These are phyloP conservation scores for Rambutsinella grinnellia DNA, from an alignment of 2,888 invertebrate species.

Conservation along the genomic window DNA sequence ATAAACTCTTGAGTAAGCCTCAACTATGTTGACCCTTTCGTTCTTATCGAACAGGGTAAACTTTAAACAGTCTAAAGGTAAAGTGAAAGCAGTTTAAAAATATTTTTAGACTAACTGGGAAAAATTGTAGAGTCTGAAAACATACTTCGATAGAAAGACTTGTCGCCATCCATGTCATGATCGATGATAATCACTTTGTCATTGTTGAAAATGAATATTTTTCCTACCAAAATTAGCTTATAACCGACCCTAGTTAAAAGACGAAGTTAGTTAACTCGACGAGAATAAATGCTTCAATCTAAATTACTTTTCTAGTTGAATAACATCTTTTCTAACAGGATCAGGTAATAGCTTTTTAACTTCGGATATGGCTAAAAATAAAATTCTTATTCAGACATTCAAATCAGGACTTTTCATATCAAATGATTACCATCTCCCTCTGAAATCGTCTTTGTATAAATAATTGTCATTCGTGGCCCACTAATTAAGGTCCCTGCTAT, in stretches of 20 bases:
- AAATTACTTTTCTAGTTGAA: conserved; percentile 25
- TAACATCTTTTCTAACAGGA: conserved; percentile 4
- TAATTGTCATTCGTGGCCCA: conserved; percentile 19
- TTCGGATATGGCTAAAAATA: conserved; percentile 16
- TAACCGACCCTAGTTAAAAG: conserved; percentile 17
- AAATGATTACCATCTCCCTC: conserved; percentile 22
- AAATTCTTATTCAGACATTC: too few relatives aligned
- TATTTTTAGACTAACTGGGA: not conserved
- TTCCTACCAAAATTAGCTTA: conserved; percentile 30
- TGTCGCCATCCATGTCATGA: conserved; percentile 15
- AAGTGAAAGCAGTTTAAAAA: not conserved
- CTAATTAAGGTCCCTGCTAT: conserved; percentile 17
- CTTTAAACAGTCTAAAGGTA: conserved; percentile 15
- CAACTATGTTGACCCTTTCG: conserved; percentile 22
- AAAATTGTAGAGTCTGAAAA: not conserved
- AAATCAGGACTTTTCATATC: too few relatives aligned
- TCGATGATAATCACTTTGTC: conserved; percentile 25
- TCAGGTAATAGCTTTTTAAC: conserved; percentile 20
- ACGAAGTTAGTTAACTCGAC: too few relatives aligned
- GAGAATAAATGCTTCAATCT: too few relatives aligned
- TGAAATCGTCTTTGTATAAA: conserved; percentile 11
- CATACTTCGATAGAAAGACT: conserved; percentile 14
- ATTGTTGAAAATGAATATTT: conserved; percentile 27
- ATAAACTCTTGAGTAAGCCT: conserved; percentile 18
- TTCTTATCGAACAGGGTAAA: conserved; percentile 24